These are phyloP conservation scores for Schizaphis graminum DNA, from an alignment of 2,888 invertebrate genomes.

Conservation along the genomic window DNA sequence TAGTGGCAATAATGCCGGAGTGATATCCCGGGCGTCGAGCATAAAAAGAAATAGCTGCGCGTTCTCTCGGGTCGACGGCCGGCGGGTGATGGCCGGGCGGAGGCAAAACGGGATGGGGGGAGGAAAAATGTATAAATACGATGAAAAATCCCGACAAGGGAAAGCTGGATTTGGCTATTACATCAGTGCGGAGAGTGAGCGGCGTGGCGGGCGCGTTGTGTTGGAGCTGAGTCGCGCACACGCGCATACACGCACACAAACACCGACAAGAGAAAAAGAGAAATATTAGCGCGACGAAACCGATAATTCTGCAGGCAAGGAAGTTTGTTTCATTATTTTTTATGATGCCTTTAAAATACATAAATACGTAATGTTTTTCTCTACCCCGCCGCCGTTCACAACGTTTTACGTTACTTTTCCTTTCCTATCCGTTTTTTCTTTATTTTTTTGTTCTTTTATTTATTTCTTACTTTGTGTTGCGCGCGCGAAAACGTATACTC, in stretches of 20 bases:
- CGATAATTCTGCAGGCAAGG: conserved; percentile 65
- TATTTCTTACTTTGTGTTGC: conserved; percentile 51
- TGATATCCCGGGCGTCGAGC: conserved; percentile 64
- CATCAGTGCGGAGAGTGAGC: neutral
- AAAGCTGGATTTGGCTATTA: conserved; percentile 65
- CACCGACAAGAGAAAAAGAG: conserved; percentile 43
- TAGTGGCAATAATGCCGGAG: conserved; percentile 65
- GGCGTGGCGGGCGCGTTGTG: neutral
- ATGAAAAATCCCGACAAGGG: conserved; percentile 65
- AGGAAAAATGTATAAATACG: conserved; percentile 58
- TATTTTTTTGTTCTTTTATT: conserved; percentile 39
- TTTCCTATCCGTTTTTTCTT: neutral
- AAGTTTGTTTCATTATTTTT: conserved; percentile 66
- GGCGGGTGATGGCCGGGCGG: neutral
- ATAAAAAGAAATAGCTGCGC: conserved; percentile 64
- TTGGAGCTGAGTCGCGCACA: neutral
- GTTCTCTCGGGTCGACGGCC: conserved; percentile 53
- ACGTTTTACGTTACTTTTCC: conserved; percentile 55
- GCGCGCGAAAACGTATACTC: neutral
- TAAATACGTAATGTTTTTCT: conserved; percentile 63
- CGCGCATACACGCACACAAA: neutral
- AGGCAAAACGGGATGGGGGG: neutral
- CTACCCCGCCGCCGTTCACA: neutral
- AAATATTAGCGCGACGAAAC: conserved; percentile 66
- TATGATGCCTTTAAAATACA: conserved; percentile 66